phyloP scores from a whole-genome alignment of 1,140 invertebrate genomes.

The Probaryconus sp. region DNA sequence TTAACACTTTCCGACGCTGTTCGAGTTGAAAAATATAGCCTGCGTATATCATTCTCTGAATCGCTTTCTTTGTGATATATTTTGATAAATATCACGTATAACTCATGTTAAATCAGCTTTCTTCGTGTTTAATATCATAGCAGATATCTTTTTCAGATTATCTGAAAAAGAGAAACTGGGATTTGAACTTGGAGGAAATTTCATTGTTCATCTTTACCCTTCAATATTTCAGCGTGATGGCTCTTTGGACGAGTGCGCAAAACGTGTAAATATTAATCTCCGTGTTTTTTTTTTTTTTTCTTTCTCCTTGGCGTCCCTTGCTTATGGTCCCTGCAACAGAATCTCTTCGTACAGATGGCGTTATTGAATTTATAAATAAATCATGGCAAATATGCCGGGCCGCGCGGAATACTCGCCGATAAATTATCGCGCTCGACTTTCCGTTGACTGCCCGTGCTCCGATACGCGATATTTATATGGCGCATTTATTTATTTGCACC shows the following conservation, averaged over 20 bases:
- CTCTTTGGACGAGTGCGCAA: too few species aligned
- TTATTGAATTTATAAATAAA: slow-evolving; percentile 68
- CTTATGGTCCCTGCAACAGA: slow-evolving; percentile 29
- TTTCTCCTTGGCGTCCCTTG: slow-evolving; percentile 6
- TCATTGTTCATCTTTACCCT: too few species aligned
- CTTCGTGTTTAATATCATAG: too few species aligned
- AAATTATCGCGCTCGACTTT: slow-evolving; percentile 64
- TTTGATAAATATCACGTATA: too few species aligned
- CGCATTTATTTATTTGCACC: slow-evolving; percentile 67
- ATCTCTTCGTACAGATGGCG: slow-evolving; percentile 42
- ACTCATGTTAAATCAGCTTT: too few species aligned
- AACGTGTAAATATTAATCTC: slow-evolving; percentile 33
- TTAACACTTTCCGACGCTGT: too few species aligned
- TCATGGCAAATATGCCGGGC: slow-evolving; percentile 65
- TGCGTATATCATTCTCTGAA: too few species aligned
- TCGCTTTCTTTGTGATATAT: too few species aligned
- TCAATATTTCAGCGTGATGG: slow-evolving; percentile 7
- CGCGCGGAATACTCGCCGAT: slow-evolving; percentile 48
- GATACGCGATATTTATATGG: slow-evolving; percentile 68
- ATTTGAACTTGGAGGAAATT: too few species aligned
- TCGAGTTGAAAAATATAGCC: too few species aligned
- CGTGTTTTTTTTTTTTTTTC: slow-evolving; percentile 33
- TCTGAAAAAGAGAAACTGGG: too few species aligned
- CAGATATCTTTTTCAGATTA: too few species aligned
- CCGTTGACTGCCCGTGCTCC: slow-evolving; percentile 42